These are phyloP conservation scores for Diabrotica balteata DNA, from an alignment of 2,888 invertebrate species.

Conservation along the genomic window DNA sequence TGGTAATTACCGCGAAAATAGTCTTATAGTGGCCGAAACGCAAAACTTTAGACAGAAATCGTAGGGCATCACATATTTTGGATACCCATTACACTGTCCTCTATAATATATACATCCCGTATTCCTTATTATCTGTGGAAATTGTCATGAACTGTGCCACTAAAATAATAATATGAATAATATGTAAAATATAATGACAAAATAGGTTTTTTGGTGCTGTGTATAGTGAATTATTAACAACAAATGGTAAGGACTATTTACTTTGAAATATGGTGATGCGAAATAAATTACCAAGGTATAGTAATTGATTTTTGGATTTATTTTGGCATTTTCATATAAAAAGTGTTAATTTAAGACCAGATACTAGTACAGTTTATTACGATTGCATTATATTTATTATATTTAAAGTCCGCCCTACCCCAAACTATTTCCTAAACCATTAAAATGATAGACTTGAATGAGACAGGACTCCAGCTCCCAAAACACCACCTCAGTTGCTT, in stretches of 20 bases:
- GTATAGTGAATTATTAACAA: constrained; percentile 20
- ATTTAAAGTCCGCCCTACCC: too few relatives aligned
- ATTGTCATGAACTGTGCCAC: not conserved
- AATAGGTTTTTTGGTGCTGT: constrained; percentile 7
- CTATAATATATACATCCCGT: too few relatives aligned
- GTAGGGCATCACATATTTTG: too few relatives aligned
- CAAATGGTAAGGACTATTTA: constrained; percentile 25
- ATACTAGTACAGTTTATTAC: not conserved
- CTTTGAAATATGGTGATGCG: not conserved
- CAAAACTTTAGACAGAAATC: too few relatives aligned
- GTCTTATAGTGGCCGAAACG: too few relatives aligned
- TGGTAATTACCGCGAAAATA: too few relatives aligned
- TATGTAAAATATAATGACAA: not conserved
- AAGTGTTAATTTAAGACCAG: not conserved
- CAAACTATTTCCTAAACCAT: too few relatives aligned
- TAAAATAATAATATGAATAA: too few relatives aligned
- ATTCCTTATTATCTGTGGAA: constrained; percentile 1
- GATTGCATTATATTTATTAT: not conserved
- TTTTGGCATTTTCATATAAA: not conserved
- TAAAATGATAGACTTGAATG: too few relatives aligned
- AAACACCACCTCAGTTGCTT: too few relatives aligned
- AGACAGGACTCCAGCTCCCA: too few relatives aligned
- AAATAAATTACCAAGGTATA: not conserved
- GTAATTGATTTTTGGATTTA: not conserved
- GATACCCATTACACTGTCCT: too few relatives aligned